A percentile compares a stretch with the other conserved stretches of the same genome.
phyloP scores from a whole-genome alignment of 2,797 vertebrate genomes.

The Pipistrellus pygmaeus region DNA sequence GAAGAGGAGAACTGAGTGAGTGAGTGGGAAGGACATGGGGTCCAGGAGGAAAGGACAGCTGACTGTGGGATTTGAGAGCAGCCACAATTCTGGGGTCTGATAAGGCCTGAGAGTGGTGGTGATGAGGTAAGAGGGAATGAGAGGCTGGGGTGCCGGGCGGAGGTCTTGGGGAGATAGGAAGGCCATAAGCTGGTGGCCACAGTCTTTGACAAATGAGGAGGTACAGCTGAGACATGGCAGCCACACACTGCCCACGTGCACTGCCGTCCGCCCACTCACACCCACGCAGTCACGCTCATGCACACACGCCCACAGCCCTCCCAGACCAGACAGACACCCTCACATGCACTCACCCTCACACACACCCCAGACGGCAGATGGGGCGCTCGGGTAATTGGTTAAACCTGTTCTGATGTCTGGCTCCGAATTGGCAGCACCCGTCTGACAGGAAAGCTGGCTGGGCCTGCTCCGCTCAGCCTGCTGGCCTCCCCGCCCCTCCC shows the following conservation, averaged over 20 bases:
- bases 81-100: background rate
- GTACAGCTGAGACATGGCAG: background rate
- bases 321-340: slow-evolving; percentile 80
- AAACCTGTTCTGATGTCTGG: slow-evolving; percentile 85
- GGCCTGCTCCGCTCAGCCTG: slow-evolving; percentile 74
- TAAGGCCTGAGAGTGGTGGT: background rate
- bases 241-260: background rate
- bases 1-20: background rate
- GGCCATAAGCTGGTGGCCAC: background rate
- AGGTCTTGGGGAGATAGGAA: background rate
- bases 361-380: slow-evolving; percentile 84
- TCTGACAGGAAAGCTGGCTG: slow-evolving; percentile 84
- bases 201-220: slow-evolving; percentile 29
- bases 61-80: background rate
- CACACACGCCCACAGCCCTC: slow-evolving; percentile 76
- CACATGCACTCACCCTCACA: slow-evolving; percentile 82
- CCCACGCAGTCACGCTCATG: slow-evolving; percentile 61
- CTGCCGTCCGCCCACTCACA: slow-evolving; percentile 54
- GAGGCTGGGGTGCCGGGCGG: background rate
- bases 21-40: background rate
- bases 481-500: slow-evolving; percentile 66
- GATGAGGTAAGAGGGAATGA: background rate
- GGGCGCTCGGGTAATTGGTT: slow-evolving; percentile 84
- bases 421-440: slow-evolving; percentile 78
- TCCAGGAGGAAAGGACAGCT: background rate